These are phyloP conservation scores for Struthio camelus DNA, from an alignment of 2,113 vertebrate genomes.

Conservation along the genomic window DNA sequence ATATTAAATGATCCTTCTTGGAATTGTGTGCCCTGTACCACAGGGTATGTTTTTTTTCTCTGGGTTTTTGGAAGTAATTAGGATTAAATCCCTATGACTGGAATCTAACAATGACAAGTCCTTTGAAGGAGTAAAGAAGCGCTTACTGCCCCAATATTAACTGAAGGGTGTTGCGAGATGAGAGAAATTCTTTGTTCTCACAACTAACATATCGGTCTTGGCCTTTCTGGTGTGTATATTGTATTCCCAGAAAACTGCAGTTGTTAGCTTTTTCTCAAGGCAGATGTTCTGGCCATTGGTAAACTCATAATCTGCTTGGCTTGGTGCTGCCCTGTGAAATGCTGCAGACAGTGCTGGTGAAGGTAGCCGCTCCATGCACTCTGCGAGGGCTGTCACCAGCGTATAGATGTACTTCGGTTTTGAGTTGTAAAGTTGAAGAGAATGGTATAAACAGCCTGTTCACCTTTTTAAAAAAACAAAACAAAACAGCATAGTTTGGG, in stretches of 20 bases:
- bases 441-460: not conserved
- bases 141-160: not conserved
- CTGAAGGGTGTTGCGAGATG: not conserved
- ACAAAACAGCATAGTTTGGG: too few relatives aligned
- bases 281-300: not conserved
- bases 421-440: not conserved
- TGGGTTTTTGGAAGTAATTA: not conserved
- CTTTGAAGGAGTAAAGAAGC: not conserved
- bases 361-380: not conserved
- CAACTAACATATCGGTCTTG: not conserved
- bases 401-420: not conserved
- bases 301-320: not conserved
- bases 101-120: not conserved
- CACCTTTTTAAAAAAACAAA: not conserved
- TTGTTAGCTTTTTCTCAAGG: not conserved
- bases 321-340: not conserved
- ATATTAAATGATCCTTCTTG: not conserved
- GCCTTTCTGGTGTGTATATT: not conserved
- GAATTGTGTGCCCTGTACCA: constrained; percentile 14
- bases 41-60: not conserved
- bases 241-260: not conserved
- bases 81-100: not conserved
- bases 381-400: not conserved
- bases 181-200: not conserved
- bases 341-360: not conserved